These are phyloP conservation scores for Phytoseiulus persimilis DNA, from an alignment of 2,888 invertebrate species.

Conservation along the genomic window DNA sequence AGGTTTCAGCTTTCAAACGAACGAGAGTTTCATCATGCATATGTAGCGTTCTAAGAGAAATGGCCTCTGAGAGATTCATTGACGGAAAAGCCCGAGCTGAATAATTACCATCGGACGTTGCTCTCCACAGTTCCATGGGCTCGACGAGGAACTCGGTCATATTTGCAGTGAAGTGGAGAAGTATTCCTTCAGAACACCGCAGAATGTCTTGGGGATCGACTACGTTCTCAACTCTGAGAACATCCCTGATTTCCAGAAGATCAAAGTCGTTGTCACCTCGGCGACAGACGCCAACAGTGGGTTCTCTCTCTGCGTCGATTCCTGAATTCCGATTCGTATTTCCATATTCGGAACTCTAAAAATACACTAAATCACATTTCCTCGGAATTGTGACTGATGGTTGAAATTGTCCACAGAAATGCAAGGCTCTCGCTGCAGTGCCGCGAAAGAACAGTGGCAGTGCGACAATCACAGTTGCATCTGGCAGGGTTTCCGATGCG, in stretches of 20 bases:
- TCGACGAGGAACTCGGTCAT: background rate
- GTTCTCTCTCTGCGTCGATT: background rate
- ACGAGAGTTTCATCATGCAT: too few relatives aligned
- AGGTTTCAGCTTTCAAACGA: background rate
- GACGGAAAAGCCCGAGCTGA: too few relatives aligned
- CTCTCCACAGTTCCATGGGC: background rate
- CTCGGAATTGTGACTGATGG: background rate
- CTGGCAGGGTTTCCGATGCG: slow-evolving; percentile 24
- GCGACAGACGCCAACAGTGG: background rate
- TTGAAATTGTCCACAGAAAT: background rate
- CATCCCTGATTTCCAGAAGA: background rate
- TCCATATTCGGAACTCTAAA: too few relatives aligned
- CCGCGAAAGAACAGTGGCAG: slow-evolving; percentile 14
- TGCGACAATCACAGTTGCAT: slow-evolving; percentile 9
- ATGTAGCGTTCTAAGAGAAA: too few relatives aligned
- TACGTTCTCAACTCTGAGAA: slow-evolving; percentile 19
- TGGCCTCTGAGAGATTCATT: too few relatives aligned
- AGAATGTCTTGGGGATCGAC: background rate
- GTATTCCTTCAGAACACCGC: background rate
- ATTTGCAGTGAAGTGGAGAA: background rate
- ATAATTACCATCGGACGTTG: too few relatives aligned
- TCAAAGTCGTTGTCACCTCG: background rate
- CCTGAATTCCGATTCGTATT: too few relatives aligned
- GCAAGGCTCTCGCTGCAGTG: background rate
- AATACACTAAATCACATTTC: too few relatives aligned